A percentile compares a stretch with the other conserved stretches of the same genome.
Evolutionary conservation across 2,113 vertebrate genomes (phyloP).

Genomic region (Neogobius melanostomus): DNA sequence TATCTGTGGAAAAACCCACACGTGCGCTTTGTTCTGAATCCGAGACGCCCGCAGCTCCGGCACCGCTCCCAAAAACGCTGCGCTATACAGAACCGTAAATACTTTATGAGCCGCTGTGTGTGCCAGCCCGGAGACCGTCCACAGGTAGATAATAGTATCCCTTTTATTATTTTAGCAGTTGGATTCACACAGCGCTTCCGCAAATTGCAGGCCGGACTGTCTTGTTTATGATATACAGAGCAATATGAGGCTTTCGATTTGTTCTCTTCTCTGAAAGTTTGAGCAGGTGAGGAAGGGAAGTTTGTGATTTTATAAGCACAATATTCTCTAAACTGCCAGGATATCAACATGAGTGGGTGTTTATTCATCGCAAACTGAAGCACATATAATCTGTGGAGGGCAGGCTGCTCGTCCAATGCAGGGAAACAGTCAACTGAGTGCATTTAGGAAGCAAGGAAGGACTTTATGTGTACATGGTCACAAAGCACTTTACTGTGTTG

Average conservation of each 20-base stretch:
- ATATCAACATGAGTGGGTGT: no score
- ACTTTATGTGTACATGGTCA: no score
- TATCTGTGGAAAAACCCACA: slow-evolving; percentile 32
- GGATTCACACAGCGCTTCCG: neutral
- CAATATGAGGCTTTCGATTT: slow-evolving; percentile 6
- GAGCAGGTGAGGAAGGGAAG: neutral
- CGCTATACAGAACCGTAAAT: slow-evolving; percentile 35
- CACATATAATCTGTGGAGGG: no score
- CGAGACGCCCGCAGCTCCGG: slow-evolving; percentile 31
- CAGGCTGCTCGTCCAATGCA: no score
- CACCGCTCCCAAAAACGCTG: slow-evolving; percentile 10
- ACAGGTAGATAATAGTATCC: slow-evolving; percentile 20
- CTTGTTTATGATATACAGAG: slow-evolving; percentile 2
- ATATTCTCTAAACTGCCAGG: neutral
- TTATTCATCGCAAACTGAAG: no score
- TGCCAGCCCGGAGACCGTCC: slow-evolving; percentile 30
- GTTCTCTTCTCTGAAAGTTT: slow-evolving; percentile 11
- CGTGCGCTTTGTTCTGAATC: slow-evolving; percentile 25
- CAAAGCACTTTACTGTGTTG: no score
- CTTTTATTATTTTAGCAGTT: slow-evolving; percentile 14
- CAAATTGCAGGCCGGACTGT: slow-evolving; percentile 35
- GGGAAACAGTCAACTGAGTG: no score
- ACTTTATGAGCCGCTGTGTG: slow-evolving; percentile 42
- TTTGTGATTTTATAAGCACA: no score
- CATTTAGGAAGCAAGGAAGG: no score